phyloP scores from a whole-genome alignment of 2,888 invertebrate genomes.

The Stictocephala bisonia region DNA sequence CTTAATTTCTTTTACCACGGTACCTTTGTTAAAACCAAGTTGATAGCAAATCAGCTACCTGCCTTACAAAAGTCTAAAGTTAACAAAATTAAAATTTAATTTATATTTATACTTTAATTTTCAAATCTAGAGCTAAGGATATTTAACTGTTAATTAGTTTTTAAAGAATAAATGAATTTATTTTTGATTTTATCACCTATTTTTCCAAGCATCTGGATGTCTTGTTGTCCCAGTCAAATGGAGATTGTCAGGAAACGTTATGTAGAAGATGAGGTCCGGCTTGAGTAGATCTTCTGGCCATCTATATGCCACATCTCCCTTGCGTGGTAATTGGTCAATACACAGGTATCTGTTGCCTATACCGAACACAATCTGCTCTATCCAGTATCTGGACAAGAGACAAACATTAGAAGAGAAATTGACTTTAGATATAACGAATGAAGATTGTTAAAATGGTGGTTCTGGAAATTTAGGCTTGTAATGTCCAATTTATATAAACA shows the following conservation, averaged over 20 bases:
- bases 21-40: not conserved
- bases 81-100: no score
- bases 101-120: no score
- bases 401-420: not conserved
- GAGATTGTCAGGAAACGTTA: constrained; percentile 16
- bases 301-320: not conserved
- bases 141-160: no score
- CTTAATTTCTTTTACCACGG: no score
- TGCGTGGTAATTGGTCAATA: constrained; percentile 13
- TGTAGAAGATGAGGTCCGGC: constrained; percentile 17
- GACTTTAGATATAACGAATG: no score
- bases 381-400: constrained; percentile 23
- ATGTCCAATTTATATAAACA: no score
- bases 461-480: no score
- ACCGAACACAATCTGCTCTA: constrained; percentile 33
- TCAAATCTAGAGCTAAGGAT: no score
- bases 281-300: constrained; percentile 34
- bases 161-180: no score
- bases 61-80: no score
- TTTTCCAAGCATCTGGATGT: constrained; percentile 33
- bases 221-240: constrained; percentile 23
- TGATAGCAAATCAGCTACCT: not conserved
- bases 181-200: constrained; percentile 28
- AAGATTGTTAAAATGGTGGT: no score
- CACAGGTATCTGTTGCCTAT: constrained; percentile 6